Conservation (phyloP, 2,113 vertebrate species). For the Bungarus multicinctus region DNA sequence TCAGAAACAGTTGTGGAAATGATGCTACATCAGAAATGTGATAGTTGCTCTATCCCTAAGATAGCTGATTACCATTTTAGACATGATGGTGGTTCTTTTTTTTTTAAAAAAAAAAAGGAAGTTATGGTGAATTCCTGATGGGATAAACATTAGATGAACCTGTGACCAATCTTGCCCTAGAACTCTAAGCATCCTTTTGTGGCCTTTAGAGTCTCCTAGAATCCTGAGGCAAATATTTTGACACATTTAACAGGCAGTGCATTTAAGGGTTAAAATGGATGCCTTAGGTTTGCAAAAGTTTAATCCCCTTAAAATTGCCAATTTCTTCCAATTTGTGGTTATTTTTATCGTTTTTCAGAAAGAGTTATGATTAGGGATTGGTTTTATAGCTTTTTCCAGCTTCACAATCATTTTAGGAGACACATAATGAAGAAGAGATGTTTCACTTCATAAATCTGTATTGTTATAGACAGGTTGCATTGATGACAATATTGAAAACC, state of each 20-base stretch:
- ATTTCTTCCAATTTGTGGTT: background rate
- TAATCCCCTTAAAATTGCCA: background rate
- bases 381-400: background rate
- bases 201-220: background rate
- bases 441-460: background rate
- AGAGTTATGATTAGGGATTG: background rate
- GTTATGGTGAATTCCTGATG: background rate
- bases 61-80: background rate
- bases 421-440: background rate
- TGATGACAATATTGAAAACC: background rate
- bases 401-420: background rate
- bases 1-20: background rate
- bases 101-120: background rate
- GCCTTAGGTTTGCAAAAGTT: background rate
- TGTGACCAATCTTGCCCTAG: background rate
- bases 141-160: background rate
- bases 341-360: background rate
- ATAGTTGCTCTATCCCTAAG: background rate
- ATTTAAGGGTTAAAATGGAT: background rate
- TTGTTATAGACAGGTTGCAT: background rate
- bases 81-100: background rate
- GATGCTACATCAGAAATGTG: background rate
- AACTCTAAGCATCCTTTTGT: background rate
- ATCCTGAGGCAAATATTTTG: background rate
- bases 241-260: background rate